A percentile compares a stretch with the other conserved stretches of the same genome.
phyloP scores from a whole-genome alignment of 2,888 invertebrate genomes.

The Thecophora atra region DNA sequence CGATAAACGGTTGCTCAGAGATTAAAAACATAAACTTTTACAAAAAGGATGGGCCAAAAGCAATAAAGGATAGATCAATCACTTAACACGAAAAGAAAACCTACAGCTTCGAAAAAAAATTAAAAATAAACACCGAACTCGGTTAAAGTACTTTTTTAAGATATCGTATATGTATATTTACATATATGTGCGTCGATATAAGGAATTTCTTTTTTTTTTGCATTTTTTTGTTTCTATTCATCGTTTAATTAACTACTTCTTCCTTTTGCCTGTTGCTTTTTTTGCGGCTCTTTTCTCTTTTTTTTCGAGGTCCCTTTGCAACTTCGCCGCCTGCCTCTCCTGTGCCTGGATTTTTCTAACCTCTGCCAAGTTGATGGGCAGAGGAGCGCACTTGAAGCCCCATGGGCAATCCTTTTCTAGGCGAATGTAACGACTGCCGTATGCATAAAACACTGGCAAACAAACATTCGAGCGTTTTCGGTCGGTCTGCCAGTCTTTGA shows the following conservation, averaged over 20 bases:
- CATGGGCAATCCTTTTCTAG: constrained; percentile 50
- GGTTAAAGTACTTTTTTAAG: too few relatives aligned
- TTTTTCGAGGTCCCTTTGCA: constrained; percentile 9
- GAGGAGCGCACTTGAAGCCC: constrained; percentile 54
- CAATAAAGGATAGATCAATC: too few relatives aligned
- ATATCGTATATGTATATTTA: too few relatives aligned
- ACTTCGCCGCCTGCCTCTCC: constrained; percentile 21
- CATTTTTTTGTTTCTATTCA: too few relatives aligned
- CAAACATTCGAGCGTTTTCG: constrained; percentile 55
- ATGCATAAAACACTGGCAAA: constrained; percentile 53
- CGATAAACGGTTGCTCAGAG: neutral
- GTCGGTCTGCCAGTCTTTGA: constrained; percentile 45
- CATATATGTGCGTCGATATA: too few relatives aligned
- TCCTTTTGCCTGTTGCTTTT: constrained; percentile 5
- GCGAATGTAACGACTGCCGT: constrained; percentile 54
- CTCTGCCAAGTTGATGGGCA: constrained; percentile 52
- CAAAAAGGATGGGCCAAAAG: too few relatives aligned
- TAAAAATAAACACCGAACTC: too few relatives aligned
- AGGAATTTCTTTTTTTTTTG: too few relatives aligned
- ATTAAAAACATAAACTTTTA: too few relatives aligned
- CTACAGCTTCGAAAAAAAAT: too few relatives aligned
- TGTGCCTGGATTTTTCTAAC: constrained; percentile 43
- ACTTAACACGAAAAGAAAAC: too few relatives aligned
- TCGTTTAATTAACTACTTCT: neutral
- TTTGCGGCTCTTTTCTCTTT: neutral